Evolutionary conservation across 2,113 vertebrate genomes (phyloP).

Genomic region (Artemisiospiza belli): DNA sequence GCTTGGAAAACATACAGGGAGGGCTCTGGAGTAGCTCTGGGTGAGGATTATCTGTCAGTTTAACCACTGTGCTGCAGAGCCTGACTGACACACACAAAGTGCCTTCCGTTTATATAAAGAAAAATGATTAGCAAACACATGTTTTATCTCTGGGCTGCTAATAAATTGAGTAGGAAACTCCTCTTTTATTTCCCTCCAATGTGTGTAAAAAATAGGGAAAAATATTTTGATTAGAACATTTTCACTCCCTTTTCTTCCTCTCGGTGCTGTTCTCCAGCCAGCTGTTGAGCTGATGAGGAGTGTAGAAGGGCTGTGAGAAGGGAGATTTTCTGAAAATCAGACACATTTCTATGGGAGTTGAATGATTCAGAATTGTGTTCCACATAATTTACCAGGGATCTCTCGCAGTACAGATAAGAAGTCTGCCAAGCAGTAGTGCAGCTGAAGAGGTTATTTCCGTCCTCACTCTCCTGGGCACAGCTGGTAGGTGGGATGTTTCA

Average conservation of each 20-base stretch:
- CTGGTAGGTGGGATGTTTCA: slow-evolving; percentile 27
- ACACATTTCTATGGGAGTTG: background rate
- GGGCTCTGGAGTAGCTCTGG: slow-evolving; percentile 6
- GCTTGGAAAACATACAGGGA: background rate
- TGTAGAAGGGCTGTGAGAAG: slow-evolving; percentile 2
- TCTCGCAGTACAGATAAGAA: background rate
- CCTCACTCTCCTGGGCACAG: slow-evolving; percentile 10
- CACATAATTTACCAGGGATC: background rate
- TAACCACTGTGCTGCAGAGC: background rate
- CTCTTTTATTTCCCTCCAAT: background rate
- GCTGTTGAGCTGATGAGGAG: slow-evolving; percentile 24
- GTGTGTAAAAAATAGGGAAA: background rate
- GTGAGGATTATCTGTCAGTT: slow-evolving; percentile 10
- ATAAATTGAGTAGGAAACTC: slow-evolving; percentile 12
- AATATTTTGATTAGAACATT: slow-evolving; percentile 39
- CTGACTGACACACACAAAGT: background rate
- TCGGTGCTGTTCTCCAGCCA: background rate
- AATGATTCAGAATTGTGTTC: slow-evolving; percentile 35
- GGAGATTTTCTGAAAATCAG: slow-evolving; percentile 25
- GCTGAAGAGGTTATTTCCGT: slow-evolving; percentile 48
- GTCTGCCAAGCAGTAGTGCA: slow-evolving; percentile 12
- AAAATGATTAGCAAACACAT: background rate
- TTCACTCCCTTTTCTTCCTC: background rate
- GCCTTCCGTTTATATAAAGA: background rate
- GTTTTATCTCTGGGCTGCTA: background rate